Percentiles rank a stretch among this genome's conserved stretches.
Evolutionary conservation across 2,797 vertebrate genomes (phyloP).

Genomic region (Anguilla pacifica): DNA sequence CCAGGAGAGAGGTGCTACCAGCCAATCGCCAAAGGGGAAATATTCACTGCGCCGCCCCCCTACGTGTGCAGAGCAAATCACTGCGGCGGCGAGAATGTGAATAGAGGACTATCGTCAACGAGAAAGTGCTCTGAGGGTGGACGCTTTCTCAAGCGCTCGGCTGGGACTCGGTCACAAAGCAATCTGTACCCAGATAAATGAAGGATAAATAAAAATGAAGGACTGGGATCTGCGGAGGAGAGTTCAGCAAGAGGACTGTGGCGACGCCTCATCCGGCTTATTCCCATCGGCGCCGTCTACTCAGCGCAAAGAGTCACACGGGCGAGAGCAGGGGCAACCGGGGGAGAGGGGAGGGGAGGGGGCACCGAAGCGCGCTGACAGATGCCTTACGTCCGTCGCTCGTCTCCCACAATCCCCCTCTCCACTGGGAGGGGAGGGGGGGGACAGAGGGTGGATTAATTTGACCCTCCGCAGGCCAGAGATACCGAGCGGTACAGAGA

Average conservation of each 20-base stretch:
- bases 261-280: not conserved
- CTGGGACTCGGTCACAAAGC: no score
- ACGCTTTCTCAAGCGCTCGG: no score
- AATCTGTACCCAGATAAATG: not conserved
- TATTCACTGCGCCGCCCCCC: no score
- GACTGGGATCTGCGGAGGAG: no score
- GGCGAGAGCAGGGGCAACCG: not conserved
- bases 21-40: no score
- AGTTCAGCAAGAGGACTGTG: not conserved
- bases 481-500: not conserved
- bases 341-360: not conserved
- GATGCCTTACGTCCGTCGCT: not conserved
- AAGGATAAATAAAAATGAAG: not conserved
- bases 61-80: not conserved
- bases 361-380: not conserved
- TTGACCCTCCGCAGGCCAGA: not conserved
- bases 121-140: no score
- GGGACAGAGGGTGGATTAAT: not conserved
- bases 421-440: not conserved
- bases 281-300: not conserved
- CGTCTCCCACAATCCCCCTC: not conserved
- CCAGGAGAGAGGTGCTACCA: not conserved
- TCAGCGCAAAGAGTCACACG: not conserved
- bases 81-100: not conserved
- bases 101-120: no score